A percentile compares a stretch with the other conserved stretches of the same genome.
Evolutionary conservation across 2,797 vertebrate species (phyloP).

Genomic region (Agapornis canus): DNA sequence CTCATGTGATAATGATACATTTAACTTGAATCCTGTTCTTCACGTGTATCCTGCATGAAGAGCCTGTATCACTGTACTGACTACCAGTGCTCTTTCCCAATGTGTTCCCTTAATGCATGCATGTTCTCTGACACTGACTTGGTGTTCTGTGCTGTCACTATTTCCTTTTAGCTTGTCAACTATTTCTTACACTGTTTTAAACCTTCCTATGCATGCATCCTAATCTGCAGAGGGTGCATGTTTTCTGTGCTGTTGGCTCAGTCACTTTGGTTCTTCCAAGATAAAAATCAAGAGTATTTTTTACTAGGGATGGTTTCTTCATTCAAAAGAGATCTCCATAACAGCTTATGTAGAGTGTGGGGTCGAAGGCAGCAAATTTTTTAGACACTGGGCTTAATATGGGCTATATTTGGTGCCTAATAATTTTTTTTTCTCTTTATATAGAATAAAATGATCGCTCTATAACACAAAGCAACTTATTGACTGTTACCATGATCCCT

Average conservation of each 20-base stretch:
- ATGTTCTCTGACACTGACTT: neutral
- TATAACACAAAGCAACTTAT: neutral
- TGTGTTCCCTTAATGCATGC: neutral
- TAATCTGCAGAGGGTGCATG: neutral
- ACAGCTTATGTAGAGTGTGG: neutral
- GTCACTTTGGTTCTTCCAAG: neutral
- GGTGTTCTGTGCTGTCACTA: neutral
- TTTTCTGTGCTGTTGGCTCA: neutral
- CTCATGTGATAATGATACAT: rapidly evolving
- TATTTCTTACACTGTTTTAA: neutral
- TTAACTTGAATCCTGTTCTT: neutral
- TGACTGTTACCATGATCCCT: neutral
- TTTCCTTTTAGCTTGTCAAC: neutral
- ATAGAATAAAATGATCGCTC: neutral
- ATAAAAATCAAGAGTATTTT: neutral
- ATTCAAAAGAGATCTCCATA: neutral
- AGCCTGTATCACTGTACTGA: rapidly evolving
- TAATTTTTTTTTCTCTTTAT: neutral
- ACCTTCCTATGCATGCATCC: neutral
- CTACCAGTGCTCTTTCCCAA: neutral
- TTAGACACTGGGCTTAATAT: neutral
- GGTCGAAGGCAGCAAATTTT: neutral
- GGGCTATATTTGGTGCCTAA: rapidly evolving
- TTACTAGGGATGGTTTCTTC: neutral
- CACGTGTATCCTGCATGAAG: rapidly evolving